Evolutionary conservation across 2,888 invertebrate genomes (phyloP).

Genomic region (Trachelus troglodyta): DNA sequence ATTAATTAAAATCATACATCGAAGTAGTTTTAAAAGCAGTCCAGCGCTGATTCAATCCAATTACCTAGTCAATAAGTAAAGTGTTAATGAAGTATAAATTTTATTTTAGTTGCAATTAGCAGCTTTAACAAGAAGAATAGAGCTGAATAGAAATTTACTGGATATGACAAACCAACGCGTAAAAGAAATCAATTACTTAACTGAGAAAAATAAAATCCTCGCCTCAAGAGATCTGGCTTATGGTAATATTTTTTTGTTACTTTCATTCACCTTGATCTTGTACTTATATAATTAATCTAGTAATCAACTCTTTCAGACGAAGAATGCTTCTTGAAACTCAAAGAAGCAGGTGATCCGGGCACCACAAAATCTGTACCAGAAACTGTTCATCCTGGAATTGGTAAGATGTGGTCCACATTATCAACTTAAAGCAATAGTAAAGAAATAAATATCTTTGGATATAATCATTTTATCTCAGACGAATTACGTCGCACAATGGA

Average conservation of each 20-base stretch:
- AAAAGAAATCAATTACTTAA: conserved; percentile 68
- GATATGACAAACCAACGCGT: conserved; percentile 67
- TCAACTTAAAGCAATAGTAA: neutral
- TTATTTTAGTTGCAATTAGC: conserved; percentile 60
- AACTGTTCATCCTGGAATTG: conserved; percentile 30
- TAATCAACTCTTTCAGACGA: conserved; percentile 22
- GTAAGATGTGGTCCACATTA: conserved; percentile 14
- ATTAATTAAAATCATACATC: neutral
- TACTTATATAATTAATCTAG: neutral
- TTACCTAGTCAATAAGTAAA: neutral
- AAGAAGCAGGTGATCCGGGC: conserved; percentile 13
- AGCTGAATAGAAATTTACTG: conserved; percentile 66
- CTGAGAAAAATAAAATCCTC: conserved; percentile 57
- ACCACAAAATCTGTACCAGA: conserved; percentile 1
- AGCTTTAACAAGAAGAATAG: conserved; percentile 66
- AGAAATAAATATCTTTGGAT: neutral
- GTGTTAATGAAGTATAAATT: neutral
- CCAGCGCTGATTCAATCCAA: too few relatives aligned
- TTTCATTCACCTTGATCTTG: neutral
- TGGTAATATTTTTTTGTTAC: conserved; percentile 18
- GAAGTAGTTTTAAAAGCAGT: too few relatives aligned
- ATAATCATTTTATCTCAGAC: conserved; percentile 16
- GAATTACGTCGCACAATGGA: conserved; percentile 34
- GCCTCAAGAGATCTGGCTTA: conserved; percentile 28
- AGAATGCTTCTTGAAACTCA: conserved; percentile 16